A percentile compares a stretch with the other conserved stretches of the same genome.
Evolutionary conservation across 1,140 invertebrate genomes (phyloP).

Genomic region (Oryzaephilus surinamensis): DNA sequence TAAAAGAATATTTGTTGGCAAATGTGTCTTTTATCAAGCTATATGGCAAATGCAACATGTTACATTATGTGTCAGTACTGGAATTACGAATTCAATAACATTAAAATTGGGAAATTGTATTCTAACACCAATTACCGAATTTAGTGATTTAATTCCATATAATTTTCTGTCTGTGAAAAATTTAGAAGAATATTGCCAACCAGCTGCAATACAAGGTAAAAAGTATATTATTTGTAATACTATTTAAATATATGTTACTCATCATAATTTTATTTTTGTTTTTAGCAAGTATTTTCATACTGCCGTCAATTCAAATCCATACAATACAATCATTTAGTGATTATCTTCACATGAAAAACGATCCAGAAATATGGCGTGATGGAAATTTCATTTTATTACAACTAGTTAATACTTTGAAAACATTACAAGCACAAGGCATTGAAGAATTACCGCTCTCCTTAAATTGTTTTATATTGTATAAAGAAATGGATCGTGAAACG

Average conservation of each 20-base stretch:
- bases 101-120: constrained; percentile 48
- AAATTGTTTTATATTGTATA: constrained; percentile 50
- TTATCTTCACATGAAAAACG: constrained; percentile 40
- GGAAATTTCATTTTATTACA: constrained; percentile 65
- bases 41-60: constrained; percentile 58
- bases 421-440: constrained; percentile 70
- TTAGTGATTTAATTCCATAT: constrained; percentile 60
- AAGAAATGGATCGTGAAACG: constrained; percentile 44
- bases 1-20: constrained; percentile 53
- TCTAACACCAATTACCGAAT: constrained; percentile 63
- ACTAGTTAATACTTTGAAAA: constrained; percentile 67
- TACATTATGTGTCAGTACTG: constrained; percentile 52
- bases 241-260: no score
- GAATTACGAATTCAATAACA: constrained; percentile 32
- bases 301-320: constrained; percentile 57
- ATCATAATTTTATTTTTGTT: constrained; percentile 18
- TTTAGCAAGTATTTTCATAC: constrained; percentile 62
- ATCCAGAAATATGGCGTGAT: constrained; percentile 31
- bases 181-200: constrained; percentile 40
- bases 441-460: constrained; percentile 61
- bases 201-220: constrained; percentile 57
- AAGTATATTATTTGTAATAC: no score
- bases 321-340: constrained; percentile 55
- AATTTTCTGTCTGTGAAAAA: constrained; percentile 49
- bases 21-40: constrained; percentile 60